These are phyloP conservation scores for Mylabris phalerata DNA, from an alignment of 1,140 invertebrate genomes.

Conservation along the genomic window DNA sequence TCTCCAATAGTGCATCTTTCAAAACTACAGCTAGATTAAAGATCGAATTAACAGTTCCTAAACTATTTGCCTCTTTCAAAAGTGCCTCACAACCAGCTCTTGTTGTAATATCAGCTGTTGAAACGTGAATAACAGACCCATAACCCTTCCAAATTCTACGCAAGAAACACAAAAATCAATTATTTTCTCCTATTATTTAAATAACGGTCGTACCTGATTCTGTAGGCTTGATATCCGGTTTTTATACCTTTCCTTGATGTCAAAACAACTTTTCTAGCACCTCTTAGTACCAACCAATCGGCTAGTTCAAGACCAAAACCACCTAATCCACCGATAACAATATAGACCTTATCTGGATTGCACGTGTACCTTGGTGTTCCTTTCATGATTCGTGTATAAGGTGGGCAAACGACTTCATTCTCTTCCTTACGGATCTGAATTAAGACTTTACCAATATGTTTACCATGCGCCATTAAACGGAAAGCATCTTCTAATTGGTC, in stretches of 20 bases:
- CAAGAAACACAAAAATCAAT: background rate
- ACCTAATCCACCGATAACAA: constrained; percentile 71
- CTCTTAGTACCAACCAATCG: constrained; percentile 78
- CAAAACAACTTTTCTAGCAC: constrained; percentile 69
- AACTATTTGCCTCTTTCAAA: constrained; percentile 48
- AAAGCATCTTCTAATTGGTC: constrained; percentile 61
- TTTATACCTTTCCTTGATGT: constrained; percentile 70
- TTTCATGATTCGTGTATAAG: background rate
- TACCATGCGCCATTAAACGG: constrained; percentile 72
- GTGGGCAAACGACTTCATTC: constrained; percentile 20
- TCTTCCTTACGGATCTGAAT: constrained; percentile 60
- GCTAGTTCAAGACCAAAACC: constrained; percentile 88
- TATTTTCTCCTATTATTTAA: background rate
- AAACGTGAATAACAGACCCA: constrained; percentile 47
- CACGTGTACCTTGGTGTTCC: constrained; percentile 23
- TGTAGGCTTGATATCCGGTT: constrained; percentile 70
- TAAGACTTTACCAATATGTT: constrained; percentile 81
- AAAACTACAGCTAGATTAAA: constrained; percentile 71
- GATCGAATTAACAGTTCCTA: constrained; percentile 65
- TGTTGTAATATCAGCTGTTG: constrained; percentile 45
- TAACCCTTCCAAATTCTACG: constrained; percentile 48
- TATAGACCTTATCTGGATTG: constrained; percentile 47
- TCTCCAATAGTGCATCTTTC: constrained; percentile 46
- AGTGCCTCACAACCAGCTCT: constrained; percentile 48
- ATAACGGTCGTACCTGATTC: constrained; percentile 46